A percentile compares a stretch with the other conserved stretches of the same genome.
Evolutionary conservation across 2,113 vertebrate species (phyloP).

Genomic region (Pogona vitticeps): DNA sequence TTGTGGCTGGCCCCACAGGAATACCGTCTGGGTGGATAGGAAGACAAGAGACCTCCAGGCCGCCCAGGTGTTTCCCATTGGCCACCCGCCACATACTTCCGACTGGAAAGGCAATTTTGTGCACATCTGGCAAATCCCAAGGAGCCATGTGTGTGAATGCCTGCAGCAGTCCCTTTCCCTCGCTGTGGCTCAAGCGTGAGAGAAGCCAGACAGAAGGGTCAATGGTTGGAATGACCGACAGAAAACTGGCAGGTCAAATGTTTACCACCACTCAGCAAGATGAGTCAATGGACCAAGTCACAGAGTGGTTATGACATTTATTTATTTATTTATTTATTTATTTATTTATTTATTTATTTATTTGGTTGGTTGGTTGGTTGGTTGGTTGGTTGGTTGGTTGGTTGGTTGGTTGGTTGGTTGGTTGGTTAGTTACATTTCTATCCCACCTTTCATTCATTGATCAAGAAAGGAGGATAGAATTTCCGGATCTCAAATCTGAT

Average conservation of each 20-base stretch:
- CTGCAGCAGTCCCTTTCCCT: neutral
- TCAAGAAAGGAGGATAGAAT: no score
- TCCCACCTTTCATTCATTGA: no score
- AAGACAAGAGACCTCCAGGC: neutral
- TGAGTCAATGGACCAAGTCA: neutral
- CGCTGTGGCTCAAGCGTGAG: neutral
- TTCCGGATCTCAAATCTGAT: no score
- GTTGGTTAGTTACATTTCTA: no score
- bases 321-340: no score
- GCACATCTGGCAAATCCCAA: neutral
- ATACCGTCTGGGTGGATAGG: neutral
- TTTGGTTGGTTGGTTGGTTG: no score
- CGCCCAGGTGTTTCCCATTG: conserved; percentile 12
- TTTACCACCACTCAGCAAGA: neutral
- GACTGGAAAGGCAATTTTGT: neutral
- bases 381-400: no score
- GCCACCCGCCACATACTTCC: neutral
- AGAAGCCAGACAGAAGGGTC: neutral
- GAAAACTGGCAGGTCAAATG: neutral
- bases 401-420: no score
- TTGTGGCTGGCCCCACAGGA: accelerated
- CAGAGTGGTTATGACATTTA: no score
- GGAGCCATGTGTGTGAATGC: neutral
- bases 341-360: no score
- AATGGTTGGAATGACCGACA: neutral